Evolutionary conservation across 92 coral and sea anemone species (phyloP).

Genomic region (Scolanthus callimorphus): DNA sequence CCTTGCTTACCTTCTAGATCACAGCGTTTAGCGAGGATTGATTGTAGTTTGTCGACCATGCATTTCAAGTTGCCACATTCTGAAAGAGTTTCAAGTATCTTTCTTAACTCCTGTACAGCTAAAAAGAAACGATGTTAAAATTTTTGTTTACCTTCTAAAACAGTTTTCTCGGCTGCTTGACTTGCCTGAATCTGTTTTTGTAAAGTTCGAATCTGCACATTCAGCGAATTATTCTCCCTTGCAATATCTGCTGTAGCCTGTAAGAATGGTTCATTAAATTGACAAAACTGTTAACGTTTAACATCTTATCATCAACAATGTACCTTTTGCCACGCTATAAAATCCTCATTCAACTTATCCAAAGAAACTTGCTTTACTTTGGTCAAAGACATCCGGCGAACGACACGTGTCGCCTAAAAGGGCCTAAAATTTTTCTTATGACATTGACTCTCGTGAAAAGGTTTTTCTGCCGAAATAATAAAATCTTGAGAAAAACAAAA

Average conservation of each 20-base stretch:
- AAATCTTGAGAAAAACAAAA: too few species aligned
- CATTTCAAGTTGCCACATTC: conserved; percentile 66
- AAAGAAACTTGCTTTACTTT: conserved; percentile 38
- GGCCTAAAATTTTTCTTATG: too few species aligned
- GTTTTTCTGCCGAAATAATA: too few species aligned
- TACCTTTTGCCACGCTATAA: conserved; percentile 90
- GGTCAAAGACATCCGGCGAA: conserved; percentile 22
- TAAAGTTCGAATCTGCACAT: conserved; percentile 49
- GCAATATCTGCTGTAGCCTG: conserved; percentile 65
- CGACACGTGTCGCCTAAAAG: too few species aligned
- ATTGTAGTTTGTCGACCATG: conserved; percentile 86
- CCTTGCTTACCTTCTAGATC: conserved; percentile 82
- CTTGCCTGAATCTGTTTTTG: conserved; percentile 68
- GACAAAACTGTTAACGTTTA: neutral
- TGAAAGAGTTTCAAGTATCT: too few species aligned
- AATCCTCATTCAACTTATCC: conserved; percentile 70
- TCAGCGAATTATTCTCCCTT: conserved; percentile 64
- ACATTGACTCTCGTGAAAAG: too few species aligned
- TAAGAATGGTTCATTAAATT: neutral
- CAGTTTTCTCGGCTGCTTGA: conserved; percentile 67
- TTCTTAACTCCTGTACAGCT: too few species aligned
- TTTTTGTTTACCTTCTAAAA: conserved; percentile 56
- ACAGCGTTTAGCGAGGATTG: conserved; percentile 68
- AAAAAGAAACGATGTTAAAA: neutral
- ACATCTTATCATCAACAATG: neutral